These are phyloP conservation scores for Callimico goeldii DNA, from an alignment of 2,797 vertebrate genomes.

Conservation along the genomic window DNA sequence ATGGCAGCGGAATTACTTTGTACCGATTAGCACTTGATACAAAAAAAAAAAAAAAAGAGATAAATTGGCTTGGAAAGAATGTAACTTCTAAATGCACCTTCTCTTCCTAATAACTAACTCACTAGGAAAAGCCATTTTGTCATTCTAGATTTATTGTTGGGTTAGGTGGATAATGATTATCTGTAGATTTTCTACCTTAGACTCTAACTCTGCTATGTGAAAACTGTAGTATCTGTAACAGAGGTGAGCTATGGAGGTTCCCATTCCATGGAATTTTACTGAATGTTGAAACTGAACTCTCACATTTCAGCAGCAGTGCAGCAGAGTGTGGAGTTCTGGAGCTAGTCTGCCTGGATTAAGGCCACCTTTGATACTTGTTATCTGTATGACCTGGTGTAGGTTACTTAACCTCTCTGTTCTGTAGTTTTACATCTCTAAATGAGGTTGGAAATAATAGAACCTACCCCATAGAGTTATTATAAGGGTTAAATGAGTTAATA, in stretches of 20 bases:
- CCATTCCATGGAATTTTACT: neutral
- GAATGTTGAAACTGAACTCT: neutral
- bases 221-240: neutral
- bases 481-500: neutral
- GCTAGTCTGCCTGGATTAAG: neutral
- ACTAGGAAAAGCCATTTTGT: neutral
- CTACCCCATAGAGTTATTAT: neutral
- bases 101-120: neutral
- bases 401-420: conserved; percentile 20
- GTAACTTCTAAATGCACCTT: neutral
- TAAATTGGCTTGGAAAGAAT: neutral
- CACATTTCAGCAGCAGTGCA: neutral
- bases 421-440: neutral
- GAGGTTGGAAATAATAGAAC: neutral
- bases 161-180: neutral
- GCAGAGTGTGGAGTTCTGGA: neutral
- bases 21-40: neutral
- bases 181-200: neutral
- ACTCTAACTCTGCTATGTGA: neutral
- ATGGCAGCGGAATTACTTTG: neutral
- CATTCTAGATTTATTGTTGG: neutral
- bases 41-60: neutral
- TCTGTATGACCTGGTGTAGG: neutral
- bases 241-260: neutral
- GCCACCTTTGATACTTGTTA: neutral